phyloP scores from a whole-genome alignment of 2,113 vertebrate species.

The Oryzias celebensis region DNA sequence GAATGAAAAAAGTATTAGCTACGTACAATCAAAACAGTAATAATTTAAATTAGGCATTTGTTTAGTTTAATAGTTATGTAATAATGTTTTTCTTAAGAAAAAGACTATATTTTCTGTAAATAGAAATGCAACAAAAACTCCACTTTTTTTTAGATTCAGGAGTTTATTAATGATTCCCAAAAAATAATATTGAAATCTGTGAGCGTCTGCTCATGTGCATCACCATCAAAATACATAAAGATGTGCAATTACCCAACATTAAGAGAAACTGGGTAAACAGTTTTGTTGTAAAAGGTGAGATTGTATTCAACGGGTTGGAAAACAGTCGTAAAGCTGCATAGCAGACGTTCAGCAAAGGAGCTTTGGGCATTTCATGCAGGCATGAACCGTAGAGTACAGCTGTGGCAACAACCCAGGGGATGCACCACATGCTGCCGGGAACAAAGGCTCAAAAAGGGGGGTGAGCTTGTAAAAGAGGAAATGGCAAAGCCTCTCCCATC shows the following conservation, averaged over 20 bases:
- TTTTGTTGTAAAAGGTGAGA: not conserved
- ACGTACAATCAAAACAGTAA: too few species aligned
- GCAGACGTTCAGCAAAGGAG: not conserved
- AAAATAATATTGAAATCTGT: too few species aligned
- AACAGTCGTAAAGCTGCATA: constrained; percentile 12
- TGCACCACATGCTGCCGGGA: constrained; percentile 57
- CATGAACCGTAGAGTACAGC: constrained; percentile 45
- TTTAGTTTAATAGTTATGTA: too few species aligned
- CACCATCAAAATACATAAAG: too few species aligned
- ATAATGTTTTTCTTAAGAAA: too few species aligned
- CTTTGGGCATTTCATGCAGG: constrained; percentile 3
- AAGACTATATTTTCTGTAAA: too few species aligned
- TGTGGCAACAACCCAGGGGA: constrained; percentile 59
- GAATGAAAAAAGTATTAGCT: too few species aligned
- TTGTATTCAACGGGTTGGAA: not conserved
- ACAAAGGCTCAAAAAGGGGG: constrained; percentile 58
- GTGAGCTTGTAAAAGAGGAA: constrained; percentile 59
- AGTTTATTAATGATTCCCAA: too few species aligned
- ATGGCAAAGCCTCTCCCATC: constrained; percentile 40
- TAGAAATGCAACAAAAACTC: too few species aligned
- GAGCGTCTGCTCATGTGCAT: too few species aligned
- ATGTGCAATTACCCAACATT: not conserved
- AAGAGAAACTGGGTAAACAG: not conserved
- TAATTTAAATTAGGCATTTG: too few species aligned
- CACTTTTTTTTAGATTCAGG: too few species aligned